Evolutionary conservation across 2,113 vertebrate genomes (phyloP).

Genomic region (Lophura nycthemera): DNA sequence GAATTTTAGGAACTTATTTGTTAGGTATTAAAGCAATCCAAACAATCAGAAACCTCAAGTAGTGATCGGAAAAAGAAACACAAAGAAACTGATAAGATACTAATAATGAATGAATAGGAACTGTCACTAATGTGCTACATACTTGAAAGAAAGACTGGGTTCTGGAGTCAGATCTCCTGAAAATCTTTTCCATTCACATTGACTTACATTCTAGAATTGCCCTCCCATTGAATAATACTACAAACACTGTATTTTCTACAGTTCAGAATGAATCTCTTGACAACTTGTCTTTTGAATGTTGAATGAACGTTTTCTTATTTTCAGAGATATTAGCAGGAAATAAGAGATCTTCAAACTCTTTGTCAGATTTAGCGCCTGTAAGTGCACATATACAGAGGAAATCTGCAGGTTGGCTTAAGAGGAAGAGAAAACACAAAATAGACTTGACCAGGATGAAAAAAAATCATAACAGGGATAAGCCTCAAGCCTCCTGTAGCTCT

Average conservation of each 20-base stretch:
- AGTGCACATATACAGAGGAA: neutral
- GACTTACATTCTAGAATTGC: neutral
- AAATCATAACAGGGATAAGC: neutral
- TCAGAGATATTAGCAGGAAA: neutral
- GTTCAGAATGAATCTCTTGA: neutral
- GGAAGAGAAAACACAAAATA: neutral
- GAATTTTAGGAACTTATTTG: neutral
- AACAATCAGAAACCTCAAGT: neutral
- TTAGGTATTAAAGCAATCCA: neutral
- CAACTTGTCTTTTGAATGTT: neutral
- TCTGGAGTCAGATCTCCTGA: neutral
- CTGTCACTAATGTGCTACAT: neutral
- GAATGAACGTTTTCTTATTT: neutral
- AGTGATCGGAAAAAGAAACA: neutral
- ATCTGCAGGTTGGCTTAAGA: neutral
- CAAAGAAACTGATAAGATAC: neutral
- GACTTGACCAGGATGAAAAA: neutral
- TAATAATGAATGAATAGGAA: neutral
- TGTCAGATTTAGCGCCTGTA: neutral
- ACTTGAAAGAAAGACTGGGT: neutral
- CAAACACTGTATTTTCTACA: rapidly evolving
- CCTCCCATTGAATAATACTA: neutral
- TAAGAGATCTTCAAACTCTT: neutral
- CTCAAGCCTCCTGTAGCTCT: neutral
- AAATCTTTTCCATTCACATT: neutral